Conservation (phyloP, 2,888 invertebrate species). For the Spilosoma lubricipeda region DNA sequence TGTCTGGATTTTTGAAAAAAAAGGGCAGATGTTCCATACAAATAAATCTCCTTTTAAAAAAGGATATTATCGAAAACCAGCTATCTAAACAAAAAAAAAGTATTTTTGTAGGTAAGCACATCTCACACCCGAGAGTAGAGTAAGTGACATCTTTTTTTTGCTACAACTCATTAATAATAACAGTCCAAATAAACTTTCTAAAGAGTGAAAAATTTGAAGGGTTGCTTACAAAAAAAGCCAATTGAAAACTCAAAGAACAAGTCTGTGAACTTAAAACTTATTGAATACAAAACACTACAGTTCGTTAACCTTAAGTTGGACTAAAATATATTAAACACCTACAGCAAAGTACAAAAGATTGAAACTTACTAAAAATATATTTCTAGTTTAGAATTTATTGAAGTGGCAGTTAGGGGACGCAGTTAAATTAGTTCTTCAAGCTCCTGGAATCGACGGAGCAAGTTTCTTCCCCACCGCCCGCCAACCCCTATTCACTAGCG, state of each 20-base stretch:
- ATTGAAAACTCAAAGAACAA: not conserved
- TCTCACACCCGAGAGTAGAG: not conserved
- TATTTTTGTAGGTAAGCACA: not conserved
- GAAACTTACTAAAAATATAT: slow-evolving; percentile 52
- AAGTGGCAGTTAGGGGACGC: slow-evolving; percentile 80
- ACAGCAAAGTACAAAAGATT: slow-evolving; percentile 44
- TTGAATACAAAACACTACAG: not conserved
- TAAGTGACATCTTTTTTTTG: not conserved
- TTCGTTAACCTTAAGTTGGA: not conserved
- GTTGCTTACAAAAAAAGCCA: not conserved
- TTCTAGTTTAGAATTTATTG: slow-evolving; percentile 78
- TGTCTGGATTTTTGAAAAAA: no score
- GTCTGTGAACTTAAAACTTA: not conserved
- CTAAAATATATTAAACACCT: slow-evolving; percentile 15
- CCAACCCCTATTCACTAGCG: slow-evolving; percentile 62
- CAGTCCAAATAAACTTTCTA: not conserved
- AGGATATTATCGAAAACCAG: no score
- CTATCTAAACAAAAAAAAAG: not conserved
- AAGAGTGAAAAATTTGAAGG: not conserved
- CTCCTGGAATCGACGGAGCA: slow-evolving; percentile 81
- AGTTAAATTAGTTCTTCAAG: slow-evolving; percentile 85
- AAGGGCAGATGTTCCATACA: no score
- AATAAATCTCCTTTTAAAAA: no score
- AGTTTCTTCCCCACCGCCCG: slow-evolving; percentile 66
- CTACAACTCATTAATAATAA: not conserved